Base-by-base conservation (phyloP, 2,888 invertebrate genomes). In the Stomorhina lunata region DNA sequence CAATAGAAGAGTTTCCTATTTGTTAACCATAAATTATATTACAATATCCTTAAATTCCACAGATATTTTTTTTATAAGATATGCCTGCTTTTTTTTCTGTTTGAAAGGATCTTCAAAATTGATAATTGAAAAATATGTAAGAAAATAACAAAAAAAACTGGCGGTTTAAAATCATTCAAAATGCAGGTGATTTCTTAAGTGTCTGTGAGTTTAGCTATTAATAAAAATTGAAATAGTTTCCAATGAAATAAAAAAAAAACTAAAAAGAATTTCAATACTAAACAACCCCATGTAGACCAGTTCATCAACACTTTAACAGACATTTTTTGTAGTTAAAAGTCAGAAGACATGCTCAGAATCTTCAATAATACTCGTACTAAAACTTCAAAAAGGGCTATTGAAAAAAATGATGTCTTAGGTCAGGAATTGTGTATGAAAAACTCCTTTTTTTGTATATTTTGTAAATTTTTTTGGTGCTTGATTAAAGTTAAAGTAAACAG, bases 361-460 rank as follows among this genome's bases (percentile, higher is more conserved):
- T 66, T 72, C 72, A 72, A 73, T 66, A 76, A 73, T 75, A 85
- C 84, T 83, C 83, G 84, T 83, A n/a, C n/a, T n/a, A n/a, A n/a
- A n/a, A n/a, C n/a, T n/a, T n/a, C n/a, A n/a, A n/a, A n/a, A n/a
- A 84, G 86, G 87, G 86, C 86, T 87, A 87, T 86, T 85, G 85
- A 85, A 88, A 89, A 88, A 89, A 88, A 86, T 66, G 86, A 88
- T 89, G 88, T 89, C 88, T 89, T 89, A 89, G 88, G 88, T 89
- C 88, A 89, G 88, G 85, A 84, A 79, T 82, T 71, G 82, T 48
- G 77, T 61, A n/a, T n/a, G n/a, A n/a, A n/a, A n/a, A n/a, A n/a
- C 50, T 68, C 27, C 17, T 37, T 53, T 50, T 29, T 37, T 66
- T 22, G 25, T 71, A 59, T 10, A 34, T 25, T 66, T n/a, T 68